These are phyloP conservation scores for Ciona savignyi DNA, from an alignment of 23 tunicate genomes.

Conservation along the genomic window DNA sequence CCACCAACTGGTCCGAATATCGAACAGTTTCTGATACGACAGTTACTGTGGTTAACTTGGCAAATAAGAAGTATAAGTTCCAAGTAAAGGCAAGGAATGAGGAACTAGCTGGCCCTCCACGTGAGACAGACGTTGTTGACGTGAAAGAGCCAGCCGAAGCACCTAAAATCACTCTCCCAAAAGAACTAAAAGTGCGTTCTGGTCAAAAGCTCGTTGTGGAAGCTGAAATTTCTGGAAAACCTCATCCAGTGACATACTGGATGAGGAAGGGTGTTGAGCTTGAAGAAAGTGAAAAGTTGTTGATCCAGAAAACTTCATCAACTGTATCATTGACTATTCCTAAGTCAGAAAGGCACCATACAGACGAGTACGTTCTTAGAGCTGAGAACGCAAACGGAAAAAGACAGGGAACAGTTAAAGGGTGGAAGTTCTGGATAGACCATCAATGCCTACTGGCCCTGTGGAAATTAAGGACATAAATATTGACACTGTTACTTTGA, in stretches of 20 bases:
- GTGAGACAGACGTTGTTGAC: conserved; percentile 68
- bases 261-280: conserved; percentile 60
- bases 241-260: conserved; percentile 62
- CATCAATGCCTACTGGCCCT: conserved; percentile 56
- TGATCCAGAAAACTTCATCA: conserved; percentile 45
- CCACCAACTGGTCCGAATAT: conserved; percentile 49
- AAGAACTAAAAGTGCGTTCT: conserved; percentile 36
- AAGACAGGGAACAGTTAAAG: no score
- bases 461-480: conserved; percentile 55
- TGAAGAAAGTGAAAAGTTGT: conserved; percentile 30
- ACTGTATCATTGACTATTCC: conserved; percentile 27
- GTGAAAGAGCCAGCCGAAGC: conserved; percentile 74
- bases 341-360: conserved; percentile 43
- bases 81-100: conserved; percentile 76
- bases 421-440: conserved; percentile 69
- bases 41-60: conserved; percentile 57
- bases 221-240: conserved; percentile 63
- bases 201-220: conserved; percentile 54
- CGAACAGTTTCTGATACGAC: conserved; percentile 51
- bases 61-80: conserved; percentile 68
- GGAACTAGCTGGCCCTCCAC: conserved; percentile 45
- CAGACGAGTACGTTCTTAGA: conserved; percentile 55
- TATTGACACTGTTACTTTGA: conserved; percentile 55
- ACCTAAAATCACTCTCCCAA: conserved; percentile 47
- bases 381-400: no score